Base-by-base conservation (phyloP, 30 jellyfish, hydroid and myxozoan genomes). In the Mastigias papua region DNA sequence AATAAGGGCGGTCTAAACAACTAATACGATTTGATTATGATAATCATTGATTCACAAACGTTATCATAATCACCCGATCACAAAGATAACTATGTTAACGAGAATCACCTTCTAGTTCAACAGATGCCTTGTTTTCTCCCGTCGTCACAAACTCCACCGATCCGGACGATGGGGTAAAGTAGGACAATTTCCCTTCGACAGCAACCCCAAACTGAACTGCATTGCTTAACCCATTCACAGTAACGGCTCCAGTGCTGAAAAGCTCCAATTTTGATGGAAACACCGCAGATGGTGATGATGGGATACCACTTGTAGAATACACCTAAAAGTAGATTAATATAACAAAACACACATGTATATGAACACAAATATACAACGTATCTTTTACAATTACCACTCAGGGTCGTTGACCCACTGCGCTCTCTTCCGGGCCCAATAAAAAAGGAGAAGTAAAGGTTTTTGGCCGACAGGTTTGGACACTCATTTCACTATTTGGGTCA, bases 51-150 rank as follows among this genome's bases (percentile, higher is more conserved):
- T n/a, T n/a, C n/a, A n/a, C n/a, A n/a, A n/a, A n/a, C n/a, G n/a
- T n/a, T n/a, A n/a, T n/a, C n/a, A n/a, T n/a, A n/a, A n/a, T n/a
- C n/a, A n/a, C n/a, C n/a, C n/a, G n/a, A n/a, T n/a, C n/a, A n/a
- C n/a, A n/a, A n/a, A n/a, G n/a, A 8, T 17, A 23, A 51, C 17
- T 8, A 51, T 51, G 67, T 10, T 51, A 21, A 51, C 17, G 25
- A 46, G 23, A n/a, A 23, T 46, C 33, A 90, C 97, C 97, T 90
- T 83, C 97, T 6, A 90, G 48, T 69, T 90, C 97, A 28, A 79
- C 78, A 2, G 91, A 88, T 16, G 74, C 90, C 34, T 76, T 81
- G 26, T 72, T 51, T 13, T 54, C 75, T 29, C 97, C 97, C 8
- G 80, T 48, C 46, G 73, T 76, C 4, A 73, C 87, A 58, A 90